These are phyloP conservation scores for Furcula furcula DNA, from an alignment of 2,888 invertebrate genomes.

Conservation along the genomic window DNA sequence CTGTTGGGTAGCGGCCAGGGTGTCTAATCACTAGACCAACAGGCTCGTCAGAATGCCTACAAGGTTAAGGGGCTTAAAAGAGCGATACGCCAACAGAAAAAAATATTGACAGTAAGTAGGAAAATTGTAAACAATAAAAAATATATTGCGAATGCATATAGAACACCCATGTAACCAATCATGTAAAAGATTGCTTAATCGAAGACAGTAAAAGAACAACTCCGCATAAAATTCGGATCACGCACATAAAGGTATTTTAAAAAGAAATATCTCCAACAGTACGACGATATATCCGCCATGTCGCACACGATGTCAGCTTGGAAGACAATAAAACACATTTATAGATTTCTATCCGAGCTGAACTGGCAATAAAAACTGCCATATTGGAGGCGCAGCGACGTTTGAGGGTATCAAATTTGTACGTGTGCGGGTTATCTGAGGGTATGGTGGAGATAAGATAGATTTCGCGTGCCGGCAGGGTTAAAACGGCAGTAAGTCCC, in stretches of 20 bases:
- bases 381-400: not conserved
- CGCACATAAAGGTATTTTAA: slow-evolving; percentile 1
- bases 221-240: slow-evolving; percentile 2
- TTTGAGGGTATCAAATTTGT: not conserved
- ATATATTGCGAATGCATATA: no score
- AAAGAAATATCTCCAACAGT: slow-evolving; percentile 3
- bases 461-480: not conserved
- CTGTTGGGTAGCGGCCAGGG: no score
- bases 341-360: slow-evolving; percentile 25
- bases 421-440: not conserved
- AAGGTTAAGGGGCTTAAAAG: no score
- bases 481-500: no score
- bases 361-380: not conserved
- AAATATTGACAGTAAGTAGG: no score
- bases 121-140: no score
- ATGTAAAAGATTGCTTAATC: no score
- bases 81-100: no score
- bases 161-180: no score
- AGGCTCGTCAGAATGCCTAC: no score
- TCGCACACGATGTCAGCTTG: slow-evolving; percentile 33
- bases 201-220: no score
- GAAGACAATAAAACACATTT: slow-evolving; percentile 36
- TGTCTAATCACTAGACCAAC: no score
- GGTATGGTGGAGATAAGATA: not conserved
- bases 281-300: slow-evolving; percentile 19